These are phyloP conservation scores for Oncorhynchus tshawytscha DNA, from an alignment of 2,113 vertebrate genomes.

Conservation along the genomic window DNA sequence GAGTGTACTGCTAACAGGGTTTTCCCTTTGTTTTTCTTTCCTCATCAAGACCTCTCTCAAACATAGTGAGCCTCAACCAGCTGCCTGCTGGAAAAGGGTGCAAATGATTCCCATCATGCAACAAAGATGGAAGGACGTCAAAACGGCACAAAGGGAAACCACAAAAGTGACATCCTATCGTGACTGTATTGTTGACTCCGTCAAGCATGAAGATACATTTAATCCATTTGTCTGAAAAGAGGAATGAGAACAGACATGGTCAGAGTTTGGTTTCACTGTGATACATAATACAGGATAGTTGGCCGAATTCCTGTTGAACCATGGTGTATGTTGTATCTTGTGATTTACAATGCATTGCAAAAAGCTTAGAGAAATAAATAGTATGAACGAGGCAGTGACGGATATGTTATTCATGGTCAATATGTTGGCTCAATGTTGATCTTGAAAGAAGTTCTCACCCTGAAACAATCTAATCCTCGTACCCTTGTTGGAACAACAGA, in stretches of 20 bases:
- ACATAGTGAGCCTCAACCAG: constrained; percentile 11
- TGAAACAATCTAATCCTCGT: neutral
- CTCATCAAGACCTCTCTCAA: constrained; percentile 22
- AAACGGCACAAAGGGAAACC: constrained; percentile 17
- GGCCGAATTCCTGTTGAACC: neutral
- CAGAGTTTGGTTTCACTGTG: constrained; percentile 8
- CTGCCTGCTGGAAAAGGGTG: neutral
- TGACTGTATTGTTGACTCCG: neutral
- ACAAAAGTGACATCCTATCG: constrained; percentile 30
- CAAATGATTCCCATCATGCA: constrained; percentile 14
- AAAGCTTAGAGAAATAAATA: neutral
- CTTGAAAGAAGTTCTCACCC: neutral
- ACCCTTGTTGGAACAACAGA: neutral
- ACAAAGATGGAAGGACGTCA: constrained; percentile 26
- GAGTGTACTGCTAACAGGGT: constrained; percentile 15
- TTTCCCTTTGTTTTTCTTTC: constrained; percentile 30
- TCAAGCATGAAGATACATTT: neutral
- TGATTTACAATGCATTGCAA: constrained; percentile 26
- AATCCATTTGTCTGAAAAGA: constrained; percentile 13
- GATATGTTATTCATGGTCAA: neutral
- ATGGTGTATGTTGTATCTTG: neutral
- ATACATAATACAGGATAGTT: neutral
- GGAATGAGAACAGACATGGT: neutral
- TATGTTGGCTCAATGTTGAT: constrained; percentile 1
- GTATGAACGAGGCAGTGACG: neutral